phyloP scores from a whole-genome alignment of 2,797 vertebrate species.

The Esox lucius region DNA sequence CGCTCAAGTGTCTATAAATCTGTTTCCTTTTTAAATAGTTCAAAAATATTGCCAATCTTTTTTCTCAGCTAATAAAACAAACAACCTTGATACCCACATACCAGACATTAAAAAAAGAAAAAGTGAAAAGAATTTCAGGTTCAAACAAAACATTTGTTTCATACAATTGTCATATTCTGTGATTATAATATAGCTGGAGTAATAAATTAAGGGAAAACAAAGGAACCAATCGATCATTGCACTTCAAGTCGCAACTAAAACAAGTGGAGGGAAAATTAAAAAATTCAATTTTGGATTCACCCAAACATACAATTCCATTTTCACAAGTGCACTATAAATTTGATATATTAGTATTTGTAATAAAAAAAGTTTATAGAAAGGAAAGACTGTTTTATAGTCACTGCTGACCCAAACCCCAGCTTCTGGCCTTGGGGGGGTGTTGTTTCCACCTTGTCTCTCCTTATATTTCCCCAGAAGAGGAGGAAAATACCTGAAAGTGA shows the following conservation, averaged over 20 bases:
- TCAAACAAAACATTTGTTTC: conserved; percentile 18
- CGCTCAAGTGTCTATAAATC: conserved; percentile 30
- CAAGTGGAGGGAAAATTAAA: conserved; percentile 37
- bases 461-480: conserved; percentile 24
- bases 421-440: conserved; percentile 23
- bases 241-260: conserved; percentile 65
- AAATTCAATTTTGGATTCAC: conserved; percentile 45
- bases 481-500: conserved; percentile 76
- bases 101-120: conserved; percentile 52
- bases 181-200: conserved; percentile 40
- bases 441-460: conserved; percentile 30
- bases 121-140: conserved; percentile 56
- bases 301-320: conserved; percentile 58
- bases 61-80: conserved; percentile 36
- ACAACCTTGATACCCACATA: conserved; percentile 52
- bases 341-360: conserved; percentile 43
- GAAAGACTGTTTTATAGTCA: conserved; percentile 40
- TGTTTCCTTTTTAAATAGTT: conserved; percentile 58
- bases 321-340: conserved; percentile 71
- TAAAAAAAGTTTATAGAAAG: conserved; percentile 63
- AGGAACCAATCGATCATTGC: conserved; percentile 60
- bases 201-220: conserved; percentile 65
- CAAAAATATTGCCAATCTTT: conserved; percentile 73
- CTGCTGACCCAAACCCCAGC: conserved; percentile 39
- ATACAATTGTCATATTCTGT: conserved; percentile 23